A percentile compares a stretch with the other conserved stretches of the same genome.
Conservation (phyloP, 2,113 vertebrate species). For the Carassius carassius region DNA sequence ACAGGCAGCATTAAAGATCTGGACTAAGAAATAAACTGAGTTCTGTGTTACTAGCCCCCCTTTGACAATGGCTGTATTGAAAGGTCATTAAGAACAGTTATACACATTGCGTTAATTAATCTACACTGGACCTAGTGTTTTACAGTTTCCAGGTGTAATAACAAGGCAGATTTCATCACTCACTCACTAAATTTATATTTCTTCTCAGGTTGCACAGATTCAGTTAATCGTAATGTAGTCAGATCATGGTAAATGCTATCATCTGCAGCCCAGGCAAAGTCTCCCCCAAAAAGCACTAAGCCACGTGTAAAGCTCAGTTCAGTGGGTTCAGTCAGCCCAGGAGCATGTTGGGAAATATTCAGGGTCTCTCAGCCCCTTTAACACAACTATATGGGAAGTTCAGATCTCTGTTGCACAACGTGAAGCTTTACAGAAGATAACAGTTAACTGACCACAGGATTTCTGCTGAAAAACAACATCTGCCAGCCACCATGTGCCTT, state of each 20-base stretch:
- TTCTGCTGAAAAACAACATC: neutral
- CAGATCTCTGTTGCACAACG: constrained; percentile 5
- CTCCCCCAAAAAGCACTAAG: neutral
- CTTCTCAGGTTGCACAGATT: neutral
- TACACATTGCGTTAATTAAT: too few species aligned
- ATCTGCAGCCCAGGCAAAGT: neutral
- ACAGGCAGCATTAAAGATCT: too few species aligned
- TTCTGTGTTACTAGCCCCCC: neutral
- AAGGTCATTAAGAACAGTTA: too few species aligned
- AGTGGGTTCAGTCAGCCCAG: neutral
- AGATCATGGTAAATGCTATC: neutral
- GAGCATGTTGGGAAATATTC: constrained; percentile 4
- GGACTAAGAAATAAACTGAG: neutral
- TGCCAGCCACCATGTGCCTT: neutral
- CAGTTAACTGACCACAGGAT: neutral
- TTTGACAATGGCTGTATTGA: too few species aligned
- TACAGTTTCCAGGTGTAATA: neutral
- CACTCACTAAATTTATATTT: neutral
- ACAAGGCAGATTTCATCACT: neutral
- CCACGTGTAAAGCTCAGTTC: neutral
- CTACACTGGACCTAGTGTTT: too few species aligned
- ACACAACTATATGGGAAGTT: neutral
- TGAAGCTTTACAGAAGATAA: neutral
- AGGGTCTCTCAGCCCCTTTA: neutral
- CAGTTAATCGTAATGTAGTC: too few species aligned